These are phyloP conservation scores for Myodes glareolus DNA, from an alignment of 2,113 vertebrate species.

Conservation along the genomic window DNA sequence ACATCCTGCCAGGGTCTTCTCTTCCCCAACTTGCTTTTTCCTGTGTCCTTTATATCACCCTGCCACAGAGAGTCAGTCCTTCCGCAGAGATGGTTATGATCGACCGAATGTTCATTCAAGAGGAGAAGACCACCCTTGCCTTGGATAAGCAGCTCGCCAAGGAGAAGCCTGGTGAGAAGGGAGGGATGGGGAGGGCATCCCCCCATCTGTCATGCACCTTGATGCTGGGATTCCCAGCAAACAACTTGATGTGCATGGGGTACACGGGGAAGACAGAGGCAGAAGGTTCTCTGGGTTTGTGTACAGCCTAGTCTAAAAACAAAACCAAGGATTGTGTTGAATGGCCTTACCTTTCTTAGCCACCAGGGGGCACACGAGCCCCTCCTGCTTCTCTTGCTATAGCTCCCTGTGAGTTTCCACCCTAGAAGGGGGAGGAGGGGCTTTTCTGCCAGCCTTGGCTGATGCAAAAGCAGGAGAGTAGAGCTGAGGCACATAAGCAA, in stretches of 20 bases:
- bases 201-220: rapidly evolving
- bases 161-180: conserved; percentile 92
- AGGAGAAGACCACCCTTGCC: conserved; percentile 93
- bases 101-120: conserved; percentile 97
- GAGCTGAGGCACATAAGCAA: not conserved
- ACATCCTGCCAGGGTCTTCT: not conserved
- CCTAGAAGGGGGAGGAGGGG: not conserved
- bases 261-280: not conserved
- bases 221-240: not conserved
- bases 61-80: conserved; percentile 91
- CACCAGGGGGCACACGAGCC: not conserved
- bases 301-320: not conserved
- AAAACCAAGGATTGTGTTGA: too few relatives aligned
- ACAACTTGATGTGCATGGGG: not conserved
- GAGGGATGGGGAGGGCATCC: not conserved
- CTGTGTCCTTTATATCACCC: too few relatives aligned
- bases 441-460: not conserved
- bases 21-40: not conserved
- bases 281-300: not conserved
- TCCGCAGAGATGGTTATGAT: conserved; percentile 99
- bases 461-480: not conserved
- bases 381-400: not conserved
- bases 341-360: not conserved
- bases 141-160: conserved; percentile 93
- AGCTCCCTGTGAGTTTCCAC: not conserved